Conservation (phyloP, 2,113 vertebrate species). For the Podarcis cretensis region DNA sequence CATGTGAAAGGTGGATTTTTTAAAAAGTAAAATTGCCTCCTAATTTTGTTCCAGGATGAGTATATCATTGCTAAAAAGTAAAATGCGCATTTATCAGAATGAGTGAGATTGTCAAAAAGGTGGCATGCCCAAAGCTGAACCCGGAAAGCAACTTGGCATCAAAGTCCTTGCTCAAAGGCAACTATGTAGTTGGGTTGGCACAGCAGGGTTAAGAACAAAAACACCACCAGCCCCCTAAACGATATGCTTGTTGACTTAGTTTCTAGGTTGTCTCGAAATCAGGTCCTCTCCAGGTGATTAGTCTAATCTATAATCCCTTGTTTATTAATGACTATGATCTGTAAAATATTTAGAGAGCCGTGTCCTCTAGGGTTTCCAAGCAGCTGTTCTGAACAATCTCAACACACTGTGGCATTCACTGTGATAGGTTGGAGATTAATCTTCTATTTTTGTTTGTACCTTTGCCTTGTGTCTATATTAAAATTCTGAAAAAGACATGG, state of each 20-base stretch:
- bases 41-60: too few species aligned
- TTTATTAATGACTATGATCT: conserved; percentile 31
- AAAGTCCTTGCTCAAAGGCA: not conserved
- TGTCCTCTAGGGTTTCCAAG: conserved; percentile 5
- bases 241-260: not conserved
- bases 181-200: not conserved
- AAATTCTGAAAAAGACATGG: conserved; percentile 11
- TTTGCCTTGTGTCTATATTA: conserved; percentile 27
- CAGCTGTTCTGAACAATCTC: conserved; percentile 16
- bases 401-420: conserved; percentile 15
- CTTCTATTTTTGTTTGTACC: conserved; percentile 27
- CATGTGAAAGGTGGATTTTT: too few species aligned
- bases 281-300: conserved; percentile 6
- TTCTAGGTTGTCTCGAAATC: conserved; percentile 15
- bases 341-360: conserved; percentile 30
- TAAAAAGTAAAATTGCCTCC: too few species aligned
- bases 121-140: not conserved
- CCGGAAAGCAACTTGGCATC: not conserved
- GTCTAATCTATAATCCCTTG: conserved; percentile 32
- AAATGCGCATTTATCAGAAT: too few species aligned
- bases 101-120: too few species aligned
- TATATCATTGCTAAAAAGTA: too few species aligned
- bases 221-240: not conserved
- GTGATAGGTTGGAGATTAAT: conserved; percentile 19
- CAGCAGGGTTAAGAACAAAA: not conserved